Conservation (phyloP, 2,888 invertebrate species). For the Melanostoma mellinum region DNA sequence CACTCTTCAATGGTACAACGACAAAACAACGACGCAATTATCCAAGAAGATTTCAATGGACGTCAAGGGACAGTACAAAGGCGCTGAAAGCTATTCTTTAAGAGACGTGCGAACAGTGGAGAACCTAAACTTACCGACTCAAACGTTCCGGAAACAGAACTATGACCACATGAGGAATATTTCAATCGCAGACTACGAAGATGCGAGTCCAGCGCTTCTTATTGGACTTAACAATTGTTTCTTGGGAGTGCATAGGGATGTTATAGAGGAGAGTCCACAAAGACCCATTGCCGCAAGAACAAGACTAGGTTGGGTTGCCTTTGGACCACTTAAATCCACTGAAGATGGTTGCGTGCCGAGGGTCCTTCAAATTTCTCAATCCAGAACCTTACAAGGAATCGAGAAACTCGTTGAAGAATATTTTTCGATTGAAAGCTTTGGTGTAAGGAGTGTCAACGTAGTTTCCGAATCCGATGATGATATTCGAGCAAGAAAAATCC, state of each 20-base stretch:
- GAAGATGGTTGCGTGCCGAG: too few species aligned
- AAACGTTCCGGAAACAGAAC: slow-evolving; percentile 17
- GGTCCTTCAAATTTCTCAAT: too few species aligned
- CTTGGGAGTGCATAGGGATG: too few species aligned
- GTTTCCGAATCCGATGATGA: slow-evolving; percentile 9
- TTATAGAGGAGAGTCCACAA: neutral
- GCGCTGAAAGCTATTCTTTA: slow-evolving; percentile 33
- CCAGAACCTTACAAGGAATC: neutral
- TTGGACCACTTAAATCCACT: slow-evolving; percentile 17
- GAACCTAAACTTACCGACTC: slow-evolving; percentile 20
- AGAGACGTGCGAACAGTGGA: slow-evolving; percentile 47
- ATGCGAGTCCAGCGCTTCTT: too few species aligned
- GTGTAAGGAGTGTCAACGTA: slow-evolving; percentile 3
- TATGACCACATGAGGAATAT: neutral
- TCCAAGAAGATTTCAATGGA: slow-evolving; percentile 41
- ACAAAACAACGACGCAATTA: slow-evolving; percentile 38
- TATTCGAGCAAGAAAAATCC: slow-evolving; percentile 1
- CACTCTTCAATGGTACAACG: slow-evolving; percentile 62
- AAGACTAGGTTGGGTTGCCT: slow-evolving; percentile 50
- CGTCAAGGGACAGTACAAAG: slow-evolving; percentile 31
- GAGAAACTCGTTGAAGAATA: slow-evolving; percentile 12
- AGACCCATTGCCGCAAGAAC: slow-evolving; percentile 21
- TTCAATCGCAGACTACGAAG: too few species aligned
- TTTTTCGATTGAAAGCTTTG: slow-evolving; percentile 31
- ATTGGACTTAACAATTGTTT: slow-evolving; percentile 10